These are phyloP conservation scores for Otus sunia DNA, from an alignment of 2,113 vertebrate genomes.

Conservation along the genomic window DNA sequence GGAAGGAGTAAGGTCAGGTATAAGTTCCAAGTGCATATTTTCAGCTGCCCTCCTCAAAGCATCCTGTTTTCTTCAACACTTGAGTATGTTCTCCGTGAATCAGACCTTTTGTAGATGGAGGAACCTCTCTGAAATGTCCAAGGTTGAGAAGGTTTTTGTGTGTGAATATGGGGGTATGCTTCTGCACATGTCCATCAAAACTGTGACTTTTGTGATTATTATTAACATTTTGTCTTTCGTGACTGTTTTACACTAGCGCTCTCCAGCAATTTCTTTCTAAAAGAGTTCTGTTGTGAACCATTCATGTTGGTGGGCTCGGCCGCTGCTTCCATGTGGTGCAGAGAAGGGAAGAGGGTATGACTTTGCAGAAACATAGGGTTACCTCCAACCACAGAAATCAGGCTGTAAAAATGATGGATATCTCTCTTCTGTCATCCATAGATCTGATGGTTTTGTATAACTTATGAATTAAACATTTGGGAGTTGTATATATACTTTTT, in stretches of 20 bases:
- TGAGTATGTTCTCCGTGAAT: neutral
- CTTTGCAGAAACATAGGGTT: constrained; percentile 34
- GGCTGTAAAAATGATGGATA: constrained; percentile 55
- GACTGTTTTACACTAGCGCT: neutral
- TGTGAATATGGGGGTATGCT: neutral
- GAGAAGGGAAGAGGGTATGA: constrained; percentile 5
- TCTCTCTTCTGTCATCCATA: constrained; percentile 33
- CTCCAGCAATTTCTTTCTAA: neutral
- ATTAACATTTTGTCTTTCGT: neutral
- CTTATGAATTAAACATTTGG: constrained; percentile 59
- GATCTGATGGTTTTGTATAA: constrained; percentile 47
- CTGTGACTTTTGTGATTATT: neutral
- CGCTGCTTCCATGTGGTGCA: neutral
- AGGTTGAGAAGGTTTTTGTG: neutral
- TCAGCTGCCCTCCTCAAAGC: neutral
- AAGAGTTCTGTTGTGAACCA: neutral
- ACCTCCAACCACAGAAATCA: constrained; percentile 16
- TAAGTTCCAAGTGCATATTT: neutral
- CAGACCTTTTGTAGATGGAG: neutral
- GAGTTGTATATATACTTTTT: constrained; percentile 7
- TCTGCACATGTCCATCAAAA: neutral
- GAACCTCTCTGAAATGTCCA: neutral
- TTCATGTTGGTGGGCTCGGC: neutral
- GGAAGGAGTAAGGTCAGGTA: neutral
- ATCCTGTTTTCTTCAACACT: neutral